Conservation (phyloP, 2,113 vertebrate genomes). For the Macquaria australasica region DNA sequence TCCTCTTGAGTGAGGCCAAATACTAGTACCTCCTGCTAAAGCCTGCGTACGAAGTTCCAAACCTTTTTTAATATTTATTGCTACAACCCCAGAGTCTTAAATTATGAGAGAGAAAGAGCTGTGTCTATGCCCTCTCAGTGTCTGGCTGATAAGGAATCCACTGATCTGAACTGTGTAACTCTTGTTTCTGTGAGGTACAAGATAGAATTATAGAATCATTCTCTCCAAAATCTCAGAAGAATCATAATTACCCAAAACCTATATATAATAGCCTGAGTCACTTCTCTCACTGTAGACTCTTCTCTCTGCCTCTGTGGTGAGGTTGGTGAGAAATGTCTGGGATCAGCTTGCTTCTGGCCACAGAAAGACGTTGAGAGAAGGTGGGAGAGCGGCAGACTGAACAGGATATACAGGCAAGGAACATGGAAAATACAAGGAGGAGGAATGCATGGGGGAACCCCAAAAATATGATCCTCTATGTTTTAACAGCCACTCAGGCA, state of each 20-base stretch:
- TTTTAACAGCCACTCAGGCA: slow-evolving; percentile 45
- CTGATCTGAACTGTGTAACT: slow-evolving; percentile 6
- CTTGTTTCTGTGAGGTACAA: background rate
- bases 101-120: slow-evolving; percentile 17
- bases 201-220: background rate
- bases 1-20: slow-evolving; percentile 46
- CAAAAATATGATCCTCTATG: slow-evolving; percentile 53
- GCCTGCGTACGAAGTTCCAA: slow-evolving; percentile 19
- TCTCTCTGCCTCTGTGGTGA: slow-evolving; percentile 49
- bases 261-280: slow-evolving; percentile 20
- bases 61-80: slow-evolving; percentile 41
- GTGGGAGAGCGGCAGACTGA: slow-evolving; percentile 29
- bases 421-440: slow-evolving; percentile 47
- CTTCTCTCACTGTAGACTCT: slow-evolving; percentile 18
- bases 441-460: slow-evolving; percentile 63
- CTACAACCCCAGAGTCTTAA: slow-evolving; percentile 1
- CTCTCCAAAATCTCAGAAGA: background rate
- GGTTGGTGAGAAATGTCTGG: slow-evolving; percentile 45
- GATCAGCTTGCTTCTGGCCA: slow-evolving; percentile 36
- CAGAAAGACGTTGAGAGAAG: slow-evolving; percentile 32
- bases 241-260: background rate
- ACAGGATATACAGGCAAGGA: slow-evolving; percentile 41
- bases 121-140: background rate
- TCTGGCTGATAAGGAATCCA: slow-evolving; percentile 2
- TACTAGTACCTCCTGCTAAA: slow-evolving; percentile 35